Conservation (phyloP, 2,113 vertebrate genomes). For the Gymnobelideus leadbeateri region DNA sequence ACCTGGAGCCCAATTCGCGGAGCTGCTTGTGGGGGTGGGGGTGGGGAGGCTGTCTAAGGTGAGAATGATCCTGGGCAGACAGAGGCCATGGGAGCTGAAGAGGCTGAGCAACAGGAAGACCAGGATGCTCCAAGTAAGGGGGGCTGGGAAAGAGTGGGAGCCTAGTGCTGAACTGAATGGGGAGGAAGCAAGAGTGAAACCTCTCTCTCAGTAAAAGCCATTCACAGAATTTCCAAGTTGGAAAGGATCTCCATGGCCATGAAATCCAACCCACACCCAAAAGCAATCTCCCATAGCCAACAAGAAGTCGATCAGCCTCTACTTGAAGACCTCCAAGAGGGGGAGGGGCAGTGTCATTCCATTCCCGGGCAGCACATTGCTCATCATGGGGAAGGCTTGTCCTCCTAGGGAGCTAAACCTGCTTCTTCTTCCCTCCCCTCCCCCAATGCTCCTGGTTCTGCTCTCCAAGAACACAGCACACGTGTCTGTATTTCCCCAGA, state of each 20-base stretch:
- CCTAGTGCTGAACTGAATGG: background rate
- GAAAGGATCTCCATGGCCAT: background rate
- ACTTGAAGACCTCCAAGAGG: background rate
- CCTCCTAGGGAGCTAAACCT: background rate
- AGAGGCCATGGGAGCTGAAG: background rate
- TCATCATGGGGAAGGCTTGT: background rate
- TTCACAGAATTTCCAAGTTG: background rate
- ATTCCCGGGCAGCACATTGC: background rate
- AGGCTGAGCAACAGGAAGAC: background rate
- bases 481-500: background rate
- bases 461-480: constrained; percentile 1
- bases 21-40: background rate
- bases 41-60: constrained; percentile 3
- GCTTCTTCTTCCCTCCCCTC: background rate
- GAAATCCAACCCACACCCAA: background rate
- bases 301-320: background rate
- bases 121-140: background rate
- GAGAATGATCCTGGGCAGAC: background rate
- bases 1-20: background rate
- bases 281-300: background rate
- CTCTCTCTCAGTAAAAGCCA: background rate
- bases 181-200: background rate
- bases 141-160: background rate
- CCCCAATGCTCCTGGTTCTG: background rate
- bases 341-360: background rate